Base-by-base conservation (phyloP, 2,888 invertebrate genomes). In the Ypsolopha sequella region DNA sequence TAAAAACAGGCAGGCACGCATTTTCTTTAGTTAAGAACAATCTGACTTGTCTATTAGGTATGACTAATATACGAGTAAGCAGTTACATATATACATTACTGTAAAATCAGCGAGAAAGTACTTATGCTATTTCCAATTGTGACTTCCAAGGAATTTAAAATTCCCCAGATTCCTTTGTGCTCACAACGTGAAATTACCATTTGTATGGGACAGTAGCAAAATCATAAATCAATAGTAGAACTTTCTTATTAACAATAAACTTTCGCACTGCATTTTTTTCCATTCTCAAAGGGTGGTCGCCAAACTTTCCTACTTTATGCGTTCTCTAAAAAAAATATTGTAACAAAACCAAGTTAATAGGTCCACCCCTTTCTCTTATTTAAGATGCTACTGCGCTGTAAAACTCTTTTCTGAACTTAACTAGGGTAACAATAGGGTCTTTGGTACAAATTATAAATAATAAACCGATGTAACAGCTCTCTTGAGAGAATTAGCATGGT, bases 371-470 rank as follows among this genome's bases (percentile, higher is more conserved):
- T 78, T 76, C 73, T 68, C 72, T 70, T 69, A 71, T 60, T 62
- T 61, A 57, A 53, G 59, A 56, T 56, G 76, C 82, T 82, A 80
- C 82, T 76, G 75, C 61, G 59, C 66, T 65, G 75, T 80, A 79
- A 80, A 80, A 70, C 67, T 68, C 60, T 76, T 73, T 76, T 68
- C 67, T 63, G 54, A 4, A 24, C 24, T 24, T 24, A 24, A 24
- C 24, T 24, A 24, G 24, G 24, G 24, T 24, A 24, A 24, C 24
- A 24, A 24, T 24, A 4, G 58, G 55, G 54, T 24, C 57, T 60
- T 58, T 53, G 43, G 51, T 52, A 53, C 56, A 3, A n/a, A n/a
- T n/a, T n/a, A n/a, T n/a, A n/a, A n/a, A n/a, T n/a, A n/a, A n/a
- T n/a, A n/a, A 24, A 24, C 3, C 10, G 33, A n/a, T 34, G 10